These are phyloP conservation scores for Turritopsis dohrnii DNA, from an alignment of 30 jellyfish, hydroid and myxozoan genomes.

Conservation along the genomic window DNA sequence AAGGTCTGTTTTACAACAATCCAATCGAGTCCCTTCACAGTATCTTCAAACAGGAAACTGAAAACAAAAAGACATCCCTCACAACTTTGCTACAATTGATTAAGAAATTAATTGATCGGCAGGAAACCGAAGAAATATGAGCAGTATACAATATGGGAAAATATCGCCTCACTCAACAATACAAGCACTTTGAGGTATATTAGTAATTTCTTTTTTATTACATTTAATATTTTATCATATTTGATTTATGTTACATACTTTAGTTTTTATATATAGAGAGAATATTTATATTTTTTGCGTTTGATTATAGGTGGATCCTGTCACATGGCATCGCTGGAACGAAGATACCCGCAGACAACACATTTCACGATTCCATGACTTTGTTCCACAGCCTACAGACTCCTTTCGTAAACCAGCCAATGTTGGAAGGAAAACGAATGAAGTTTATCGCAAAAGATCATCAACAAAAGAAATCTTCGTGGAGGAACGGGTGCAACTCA, in stretches of 20 bases:
- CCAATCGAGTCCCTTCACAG: not conserved
- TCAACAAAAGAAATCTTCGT: not conserved
- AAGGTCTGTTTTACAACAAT: not conserved
- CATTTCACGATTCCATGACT: not conserved
- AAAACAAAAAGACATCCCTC: too few relatives aligned
- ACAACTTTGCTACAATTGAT: not conserved
- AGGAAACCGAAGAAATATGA: constrained; percentile 3
- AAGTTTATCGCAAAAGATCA: not conserved
- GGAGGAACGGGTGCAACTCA: not conserved
- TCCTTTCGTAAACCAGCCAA: not conserved
- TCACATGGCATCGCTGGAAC: constrained; percentile 8
- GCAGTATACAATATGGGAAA: not conserved
- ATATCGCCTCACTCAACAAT: not conserved
- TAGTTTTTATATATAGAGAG: not conserved
- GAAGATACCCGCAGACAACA: not conserved
- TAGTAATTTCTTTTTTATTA: too few relatives aligned
- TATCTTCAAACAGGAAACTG: not conserved
- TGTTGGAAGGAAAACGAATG: not conserved
- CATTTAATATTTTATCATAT: too few relatives aligned
- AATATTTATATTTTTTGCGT: not conserved
- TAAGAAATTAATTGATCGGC: not conserved
- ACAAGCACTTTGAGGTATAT: constrained; percentile 1
- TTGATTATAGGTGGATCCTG: not conserved
- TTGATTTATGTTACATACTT: not conserved
- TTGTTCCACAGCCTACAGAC: not conserved